Base-by-base conservation (phyloP, 2,888 invertebrate genomes). In the Brachyptera risi region DNA sequence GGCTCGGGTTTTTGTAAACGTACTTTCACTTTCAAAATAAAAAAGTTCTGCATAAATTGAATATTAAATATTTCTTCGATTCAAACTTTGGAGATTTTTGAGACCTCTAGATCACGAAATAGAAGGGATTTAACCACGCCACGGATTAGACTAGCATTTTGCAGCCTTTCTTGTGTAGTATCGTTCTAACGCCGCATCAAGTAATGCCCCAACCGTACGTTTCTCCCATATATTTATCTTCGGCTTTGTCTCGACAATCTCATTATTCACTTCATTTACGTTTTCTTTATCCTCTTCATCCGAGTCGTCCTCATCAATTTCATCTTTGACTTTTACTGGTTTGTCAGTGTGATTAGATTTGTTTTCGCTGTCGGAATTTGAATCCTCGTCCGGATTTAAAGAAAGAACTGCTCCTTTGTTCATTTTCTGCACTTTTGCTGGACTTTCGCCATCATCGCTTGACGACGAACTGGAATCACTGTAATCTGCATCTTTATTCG, bases 221-320 rank as follows among this genome's bases (percentile, higher is more conserved):
- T 93, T 93, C 69, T 86, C 84, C 90, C 92, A 92, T 69, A 92
- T 86, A 71, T 86, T 83, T 63, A 82, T 76, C 77, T 86, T 87
- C 13, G 37, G 17, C 13, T 54, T 31, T 3, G 31, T n/a, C 17
- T 19, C 35, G 21, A 19, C 23, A 17, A 21, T 42, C 24, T 49
- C 51, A 13, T 17, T 21, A 11, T 21, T 3, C 27, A 23, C 24
- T 13, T 42, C 31, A 24, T 54, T 38, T 49, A 15, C 21, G 7
- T 47, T 19, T 17, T 56, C 56, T 21, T 37, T 49, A 4, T 51
- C 58, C 35, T 56, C 56, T 26, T 51, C 56, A 0, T 31, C 60
- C 11, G 47, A 47, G n/a, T n/a, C n/a, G n/a, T n/a, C n/a, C n/a
- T n/a, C n/a, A 13, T 47, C 56, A 44, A 56, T 62, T 9, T 57